A percentile compares a stretch with the other conserved stretches of the same genome.
Conservation (phyloP, 2,113 vertebrate genomes). For the Chaenogobius annularis region DNA sequence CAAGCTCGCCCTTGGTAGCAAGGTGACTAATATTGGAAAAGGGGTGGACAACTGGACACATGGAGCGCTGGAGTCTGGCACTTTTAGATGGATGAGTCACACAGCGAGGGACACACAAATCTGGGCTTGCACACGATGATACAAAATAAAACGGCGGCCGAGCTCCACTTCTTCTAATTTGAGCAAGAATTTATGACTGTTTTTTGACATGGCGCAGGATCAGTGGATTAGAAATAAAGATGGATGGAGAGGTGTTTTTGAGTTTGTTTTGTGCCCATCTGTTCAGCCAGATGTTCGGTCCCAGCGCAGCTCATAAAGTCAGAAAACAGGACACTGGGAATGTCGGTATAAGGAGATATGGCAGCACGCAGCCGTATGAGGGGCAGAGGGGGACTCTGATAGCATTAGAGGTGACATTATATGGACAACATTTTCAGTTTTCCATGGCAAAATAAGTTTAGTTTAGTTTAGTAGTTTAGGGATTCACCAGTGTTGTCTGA, state of each 20-base stretch:
- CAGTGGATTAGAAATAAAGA: constrained; percentile 20
- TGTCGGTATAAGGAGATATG: too few relatives aligned
- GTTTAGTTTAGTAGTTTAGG: too few relatives aligned
- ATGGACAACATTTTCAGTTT: neutral
- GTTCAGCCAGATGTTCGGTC: constrained; percentile 54
- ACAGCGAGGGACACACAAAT: neutral
- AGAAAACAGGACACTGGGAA: constrained; percentile 51
- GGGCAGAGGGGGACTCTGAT: neutral
- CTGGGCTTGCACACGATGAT: constrained; percentile 20
- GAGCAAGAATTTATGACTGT: constrained; percentile 42
- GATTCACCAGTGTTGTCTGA: too few relatives aligned
- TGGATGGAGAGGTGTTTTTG: constrained; percentile 44
- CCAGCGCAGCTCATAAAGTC: constrained; percentile 28
- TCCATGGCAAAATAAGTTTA: too few relatives aligned
- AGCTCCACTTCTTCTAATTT: constrained; percentile 35
- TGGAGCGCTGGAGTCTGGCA: constrained; percentile 30
- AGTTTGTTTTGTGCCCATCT: constrained; percentile 55
- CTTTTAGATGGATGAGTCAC: constrained; percentile 50
- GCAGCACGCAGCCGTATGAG: too few relatives aligned
- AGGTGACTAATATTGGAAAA: constrained; percentile 16
- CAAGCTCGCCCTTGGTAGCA: constrained; percentile 17
- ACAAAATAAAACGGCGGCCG: constrained; percentile 27
- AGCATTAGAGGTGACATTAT: neutral
- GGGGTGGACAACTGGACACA: constrained; percentile 36
- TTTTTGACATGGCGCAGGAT: constrained; percentile 32